phyloP scores from a whole-genome alignment of 2,888 invertebrate species.

The Andrena fulva region DNA sequence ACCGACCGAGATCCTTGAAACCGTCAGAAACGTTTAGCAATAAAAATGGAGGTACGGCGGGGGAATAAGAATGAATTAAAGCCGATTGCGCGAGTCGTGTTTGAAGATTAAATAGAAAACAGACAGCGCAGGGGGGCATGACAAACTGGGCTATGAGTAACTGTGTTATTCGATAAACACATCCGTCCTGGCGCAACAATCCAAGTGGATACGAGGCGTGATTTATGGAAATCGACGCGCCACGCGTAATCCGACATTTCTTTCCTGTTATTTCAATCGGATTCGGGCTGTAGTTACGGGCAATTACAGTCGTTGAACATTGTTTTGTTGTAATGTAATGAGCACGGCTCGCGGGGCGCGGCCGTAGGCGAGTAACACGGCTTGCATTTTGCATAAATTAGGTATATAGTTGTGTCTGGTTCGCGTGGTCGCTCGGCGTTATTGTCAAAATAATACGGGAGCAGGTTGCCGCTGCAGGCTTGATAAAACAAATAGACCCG shows the following conservation, averaged over 20 bases:
- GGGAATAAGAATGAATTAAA: too few relatives aligned
- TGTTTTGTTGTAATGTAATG: constrained; percentile 68
- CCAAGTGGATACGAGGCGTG: neutral
- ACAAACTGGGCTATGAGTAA: neutral
- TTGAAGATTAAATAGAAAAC: too few relatives aligned
- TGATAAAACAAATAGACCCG: constrained; percentile 70
- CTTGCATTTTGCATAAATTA: constrained; percentile 70
- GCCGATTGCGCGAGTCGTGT: too few relatives aligned
- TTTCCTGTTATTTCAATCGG: constrained; percentile 26
- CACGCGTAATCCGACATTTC: constrained; percentile 19
- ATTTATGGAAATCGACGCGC: constrained; percentile 29
- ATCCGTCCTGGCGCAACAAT: neutral
- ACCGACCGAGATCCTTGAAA: neutral
- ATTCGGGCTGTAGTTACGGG: constrained; percentile 36
- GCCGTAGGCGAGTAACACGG: constrained; percentile 51
- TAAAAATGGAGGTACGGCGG: too few relatives aligned
- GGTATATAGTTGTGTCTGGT: constrained; percentile 56
- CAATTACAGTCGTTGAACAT: constrained; percentile 61
- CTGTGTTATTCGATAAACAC: constrained; percentile 17
- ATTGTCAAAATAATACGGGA: constrained; percentile 69
- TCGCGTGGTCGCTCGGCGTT: constrained; percentile 68
- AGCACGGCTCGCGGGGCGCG: constrained; percentile 54
- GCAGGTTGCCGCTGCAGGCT: constrained; percentile 60
- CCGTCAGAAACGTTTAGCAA: too few relatives aligned
- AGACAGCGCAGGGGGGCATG: neutral